These are phyloP conservation scores for Penelope pileata DNA, from an alignment of 2,113 vertebrate genomes.

Conservation along the genomic window DNA sequence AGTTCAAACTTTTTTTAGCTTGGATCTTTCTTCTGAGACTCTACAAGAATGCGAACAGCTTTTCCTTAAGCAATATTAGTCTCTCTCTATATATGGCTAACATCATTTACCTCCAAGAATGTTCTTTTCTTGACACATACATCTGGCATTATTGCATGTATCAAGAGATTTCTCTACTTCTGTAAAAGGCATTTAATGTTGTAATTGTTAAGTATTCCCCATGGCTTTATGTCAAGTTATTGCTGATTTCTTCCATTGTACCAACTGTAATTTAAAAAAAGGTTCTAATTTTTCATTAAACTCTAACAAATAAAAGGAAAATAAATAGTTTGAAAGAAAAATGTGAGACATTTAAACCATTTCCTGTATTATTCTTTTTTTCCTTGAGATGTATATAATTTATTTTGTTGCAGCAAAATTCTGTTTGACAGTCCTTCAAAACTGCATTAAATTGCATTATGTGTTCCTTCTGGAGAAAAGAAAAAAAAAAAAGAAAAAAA, in stretches of 20 bases:
- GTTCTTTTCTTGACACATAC: neutral
- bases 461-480: neutral
- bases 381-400: neutral
- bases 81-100: neutral
- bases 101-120: neutral
- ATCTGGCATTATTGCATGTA: slow-evolving; percentile 4
- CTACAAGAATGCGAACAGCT: neutral
- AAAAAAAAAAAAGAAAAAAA: neutral
- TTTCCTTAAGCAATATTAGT: neutral
- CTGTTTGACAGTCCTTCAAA: neutral
- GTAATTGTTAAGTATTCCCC: neutral
- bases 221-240: neutral
- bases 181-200: slow-evolving; percentile 20
- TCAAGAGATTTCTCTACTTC: neutral
- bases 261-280: slow-evolving; percentile 1
- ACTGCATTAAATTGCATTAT: neutral
- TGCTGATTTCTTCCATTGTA: neutral
- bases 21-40: neutral
- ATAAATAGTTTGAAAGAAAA: slow-evolving; percentile 5
- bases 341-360: neutral
- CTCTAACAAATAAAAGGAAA: neutral
- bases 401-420: neutral
- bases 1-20: neutral
- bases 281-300: slow-evolving; percentile 25
- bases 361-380: neutral